Conservation (phyloP, 2,113 vertebrate species). For the Trinectes maculatus region DNA sequence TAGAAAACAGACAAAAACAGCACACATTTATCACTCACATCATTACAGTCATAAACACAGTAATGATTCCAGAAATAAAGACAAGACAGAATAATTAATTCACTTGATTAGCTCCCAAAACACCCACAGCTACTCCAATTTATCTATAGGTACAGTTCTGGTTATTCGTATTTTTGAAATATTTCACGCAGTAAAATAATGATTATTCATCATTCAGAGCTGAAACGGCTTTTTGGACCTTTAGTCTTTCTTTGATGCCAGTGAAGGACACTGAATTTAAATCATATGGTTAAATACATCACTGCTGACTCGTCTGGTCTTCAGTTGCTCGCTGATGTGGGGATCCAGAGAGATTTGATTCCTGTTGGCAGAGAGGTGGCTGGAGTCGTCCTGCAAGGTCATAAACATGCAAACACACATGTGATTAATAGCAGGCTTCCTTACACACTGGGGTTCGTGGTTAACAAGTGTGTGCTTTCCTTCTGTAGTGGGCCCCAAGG, state of each 20-base stretch:
- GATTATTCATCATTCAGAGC: too few relatives aligned
- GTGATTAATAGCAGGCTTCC: too few relatives aligned
- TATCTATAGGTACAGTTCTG: neutral
- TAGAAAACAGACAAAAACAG: too few relatives aligned
- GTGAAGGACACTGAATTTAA: too few relatives aligned
- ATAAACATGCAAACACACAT: constrained; percentile 2
- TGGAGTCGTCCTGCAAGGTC: constrained; percentile 91
- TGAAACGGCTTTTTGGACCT: too few relatives aligned
- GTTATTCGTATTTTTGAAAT: neutral
- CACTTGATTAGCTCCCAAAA: too few relatives aligned
- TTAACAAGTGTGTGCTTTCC: neutral
- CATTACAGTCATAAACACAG: too few relatives aligned
- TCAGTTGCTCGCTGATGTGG: constrained; percentile 87
- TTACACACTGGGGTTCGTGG: accelerated
- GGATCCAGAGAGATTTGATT: constrained; percentile 83
- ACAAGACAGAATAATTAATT: too few relatives aligned
- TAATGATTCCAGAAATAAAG: too few relatives aligned
- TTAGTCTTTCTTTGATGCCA: too few relatives aligned
- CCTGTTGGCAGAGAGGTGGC: constrained; percentile 93
- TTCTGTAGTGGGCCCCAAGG: constrained; percentile 88
- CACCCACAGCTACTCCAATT: neutral
- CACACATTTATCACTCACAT: too few relatives aligned
- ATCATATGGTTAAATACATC: neutral
- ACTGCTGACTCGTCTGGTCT: neutral
- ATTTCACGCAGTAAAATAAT: too few relatives aligned